Percentiles rank a stretch among this genome's conserved stretches.
phyloP scores from a whole-genome alignment of 2,113 vertebrate species.

The Mustelus asterias region DNA sequence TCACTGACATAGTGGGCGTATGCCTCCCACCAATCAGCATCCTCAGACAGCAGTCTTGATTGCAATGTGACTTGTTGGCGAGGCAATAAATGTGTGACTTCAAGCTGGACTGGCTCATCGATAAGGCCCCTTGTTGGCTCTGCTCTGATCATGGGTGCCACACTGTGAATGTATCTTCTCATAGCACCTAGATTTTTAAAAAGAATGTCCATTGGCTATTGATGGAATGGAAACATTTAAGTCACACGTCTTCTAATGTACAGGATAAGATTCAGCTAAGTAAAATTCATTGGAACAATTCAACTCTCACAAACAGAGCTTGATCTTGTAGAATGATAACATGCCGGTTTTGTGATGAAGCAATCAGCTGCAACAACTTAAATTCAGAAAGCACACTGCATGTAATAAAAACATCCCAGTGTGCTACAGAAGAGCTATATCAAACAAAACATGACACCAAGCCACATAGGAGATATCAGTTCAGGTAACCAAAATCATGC shows the following conservation, averaged over 20 bases:
- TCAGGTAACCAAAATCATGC: background rate
- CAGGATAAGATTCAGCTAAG: background rate
- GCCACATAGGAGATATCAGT: background rate
- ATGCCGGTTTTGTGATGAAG: background rate
- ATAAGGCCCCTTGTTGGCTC: slow-evolving; percentile 36
- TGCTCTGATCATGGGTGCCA: slow-evolving; percentile 28
- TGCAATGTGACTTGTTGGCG: background rate
- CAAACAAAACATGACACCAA: background rate
- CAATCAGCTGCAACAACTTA: background rate
- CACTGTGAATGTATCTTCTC: background rate
- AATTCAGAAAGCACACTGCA: background rate
- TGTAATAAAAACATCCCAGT: background rate
- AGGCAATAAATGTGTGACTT: background rate
- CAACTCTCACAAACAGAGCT: background rate
- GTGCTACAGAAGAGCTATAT: background rate
- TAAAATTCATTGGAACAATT: background rate
- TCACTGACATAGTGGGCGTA: slow-evolving; percentile 35
- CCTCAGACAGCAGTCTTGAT: slow-evolving; percentile 22
- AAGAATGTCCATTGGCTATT: background rate
- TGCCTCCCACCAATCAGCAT: slow-evolving; percentile 24
- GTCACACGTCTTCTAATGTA: background rate
- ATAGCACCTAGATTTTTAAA: background rate
- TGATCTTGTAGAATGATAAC: background rate
- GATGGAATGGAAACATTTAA: background rate
- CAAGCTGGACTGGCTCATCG: slow-evolving; percentile 23